Evolutionary conservation across 1,140 invertebrate species (phyloP).

Genomic region (Bombus cullumanus): DNA sequence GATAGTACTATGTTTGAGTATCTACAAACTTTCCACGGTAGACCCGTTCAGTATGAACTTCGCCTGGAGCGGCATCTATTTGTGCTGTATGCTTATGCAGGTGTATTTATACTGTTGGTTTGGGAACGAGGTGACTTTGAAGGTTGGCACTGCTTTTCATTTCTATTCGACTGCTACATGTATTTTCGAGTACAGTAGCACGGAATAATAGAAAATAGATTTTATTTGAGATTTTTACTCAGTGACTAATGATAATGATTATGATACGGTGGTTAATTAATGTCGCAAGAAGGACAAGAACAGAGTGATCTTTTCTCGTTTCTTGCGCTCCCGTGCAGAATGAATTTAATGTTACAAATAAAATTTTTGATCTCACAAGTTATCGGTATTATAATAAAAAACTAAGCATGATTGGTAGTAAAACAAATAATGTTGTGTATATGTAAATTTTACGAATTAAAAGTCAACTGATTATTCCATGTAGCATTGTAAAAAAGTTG

Average conservation of each 20-base stretch:
- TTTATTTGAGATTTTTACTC: neutral
- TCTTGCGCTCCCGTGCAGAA: neutral
- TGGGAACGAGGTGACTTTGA: slow-evolving; percentile 84
- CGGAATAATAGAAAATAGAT: neutral
- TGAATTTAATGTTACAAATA: no score
- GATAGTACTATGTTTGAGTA: slow-evolving; percentile 53
- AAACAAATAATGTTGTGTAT: no score
- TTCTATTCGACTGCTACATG: neutral
- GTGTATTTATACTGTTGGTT: slow-evolving; percentile 84
- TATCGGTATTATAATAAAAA: neutral
- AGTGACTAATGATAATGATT: neutral
- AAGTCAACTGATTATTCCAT: neutral
- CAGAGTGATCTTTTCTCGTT: neutral
- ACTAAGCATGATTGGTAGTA: no score
- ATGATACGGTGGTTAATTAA: no score
- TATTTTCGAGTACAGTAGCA: neutral
- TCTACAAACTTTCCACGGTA: slow-evolving; percentile 68
- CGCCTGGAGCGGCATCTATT: slow-evolving; percentile 52
- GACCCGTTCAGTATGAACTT: slow-evolving; percentile 77
- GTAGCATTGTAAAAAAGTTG: fast-evolving
- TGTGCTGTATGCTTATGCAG: slow-evolving; percentile 67
- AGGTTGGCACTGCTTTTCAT: slow-evolving; percentile 72
- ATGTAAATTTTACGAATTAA: neutral
- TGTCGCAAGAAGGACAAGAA: neutral
- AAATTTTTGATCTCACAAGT: neutral